phyloP scores from a whole-genome alignment of 2,113 vertebrate genomes.

The Centropristis striata region DNA sequence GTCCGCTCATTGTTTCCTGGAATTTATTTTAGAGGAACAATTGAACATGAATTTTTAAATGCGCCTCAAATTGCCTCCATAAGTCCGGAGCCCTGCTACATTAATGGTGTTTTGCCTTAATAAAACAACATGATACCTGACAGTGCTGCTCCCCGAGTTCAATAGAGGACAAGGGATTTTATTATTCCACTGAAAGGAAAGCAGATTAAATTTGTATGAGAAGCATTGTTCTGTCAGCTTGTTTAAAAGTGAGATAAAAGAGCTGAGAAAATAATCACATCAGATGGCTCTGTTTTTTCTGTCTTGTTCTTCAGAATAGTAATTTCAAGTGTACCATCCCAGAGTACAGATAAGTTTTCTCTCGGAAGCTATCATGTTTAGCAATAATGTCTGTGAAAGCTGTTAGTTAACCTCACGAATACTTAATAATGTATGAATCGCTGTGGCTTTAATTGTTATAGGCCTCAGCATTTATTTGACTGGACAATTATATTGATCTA shows the following conservation, averaged over 20 bases:
- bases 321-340: not conserved
- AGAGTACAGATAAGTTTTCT: not conserved
- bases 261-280: constrained; percentile 11
- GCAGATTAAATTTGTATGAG: constrained; percentile 11
- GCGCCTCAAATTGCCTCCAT: not conserved
- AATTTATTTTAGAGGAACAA: not conserved
- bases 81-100: not conserved
- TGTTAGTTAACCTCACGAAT: not conserved
- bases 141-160: not conserved
- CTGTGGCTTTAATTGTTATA: not conserved
- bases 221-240: not conserved
- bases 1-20: constrained; percentile 5
- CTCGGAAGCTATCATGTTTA: not conserved
- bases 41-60: constrained; percentile 11
- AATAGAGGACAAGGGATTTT: not conserved
- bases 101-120: not conserved
- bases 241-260: not conserved
- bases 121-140: constrained; percentile 3
- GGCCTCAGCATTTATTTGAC: constrained; percentile 21
- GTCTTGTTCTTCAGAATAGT: not conserved
- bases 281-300: not conserved
- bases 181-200: constrained; percentile 12
- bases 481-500: constrained; percentile 14
- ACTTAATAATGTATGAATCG: constrained; percentile 26
- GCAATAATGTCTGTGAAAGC: not conserved